phyloP scores from a whole-genome alignment of 2,113 vertebrate genomes.

The Paedocypris sp. region DNA sequence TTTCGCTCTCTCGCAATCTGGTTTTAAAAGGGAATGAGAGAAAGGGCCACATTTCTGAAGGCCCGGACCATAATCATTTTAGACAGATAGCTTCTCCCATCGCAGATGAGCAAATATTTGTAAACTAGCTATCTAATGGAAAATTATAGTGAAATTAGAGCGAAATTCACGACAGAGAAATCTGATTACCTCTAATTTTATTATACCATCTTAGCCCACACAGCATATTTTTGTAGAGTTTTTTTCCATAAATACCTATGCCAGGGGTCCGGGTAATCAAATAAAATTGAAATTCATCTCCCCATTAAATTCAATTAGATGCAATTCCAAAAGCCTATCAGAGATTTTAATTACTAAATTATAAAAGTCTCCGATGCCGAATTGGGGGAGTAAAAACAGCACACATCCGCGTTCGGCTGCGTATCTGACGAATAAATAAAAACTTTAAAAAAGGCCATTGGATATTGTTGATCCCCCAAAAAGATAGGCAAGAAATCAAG shows the following conservation, averaged over 20 bases:
- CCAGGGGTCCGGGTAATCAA: constrained; percentile 99
- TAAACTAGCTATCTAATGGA: constrained; percentile 99
- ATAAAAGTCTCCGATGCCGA: constrained; percentile 99
- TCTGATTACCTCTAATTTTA: constrained; percentile 99
- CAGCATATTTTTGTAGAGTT: constrained; percentile 99
- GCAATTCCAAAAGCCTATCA: constrained; percentile 99
- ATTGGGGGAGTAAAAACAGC: constrained; percentile 94
- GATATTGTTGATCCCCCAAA: constrained; percentile 73
- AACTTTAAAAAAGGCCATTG: constrained; percentile 67
- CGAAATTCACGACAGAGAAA: constrained; percentile 99
- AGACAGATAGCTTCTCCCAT: constrained; percentile 98
- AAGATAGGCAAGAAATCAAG: constrained; percentile 71
- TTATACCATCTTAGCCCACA: constrained; percentile 99
- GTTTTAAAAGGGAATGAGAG: constrained; percentile 67
- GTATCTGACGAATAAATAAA: constrained; percentile 1
- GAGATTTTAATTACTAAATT: constrained; percentile 99
- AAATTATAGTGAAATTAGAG: constrained; percentile 99
- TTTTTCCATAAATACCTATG: constrained; percentile 99
- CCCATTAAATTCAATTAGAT: constrained; percentile 99
- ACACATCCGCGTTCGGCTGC: constrained; percentile 75
- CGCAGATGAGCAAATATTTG: constrained; percentile 99
- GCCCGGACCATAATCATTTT: constrained; percentile 94
- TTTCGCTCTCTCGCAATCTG: constrained; percentile 74
- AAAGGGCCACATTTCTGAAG: constrained; percentile 71
- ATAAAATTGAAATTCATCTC: constrained; percentile 99